phyloP scores from a whole-genome alignment of 2,113 vertebrate species.

The Pithys albifrons region DNA sequence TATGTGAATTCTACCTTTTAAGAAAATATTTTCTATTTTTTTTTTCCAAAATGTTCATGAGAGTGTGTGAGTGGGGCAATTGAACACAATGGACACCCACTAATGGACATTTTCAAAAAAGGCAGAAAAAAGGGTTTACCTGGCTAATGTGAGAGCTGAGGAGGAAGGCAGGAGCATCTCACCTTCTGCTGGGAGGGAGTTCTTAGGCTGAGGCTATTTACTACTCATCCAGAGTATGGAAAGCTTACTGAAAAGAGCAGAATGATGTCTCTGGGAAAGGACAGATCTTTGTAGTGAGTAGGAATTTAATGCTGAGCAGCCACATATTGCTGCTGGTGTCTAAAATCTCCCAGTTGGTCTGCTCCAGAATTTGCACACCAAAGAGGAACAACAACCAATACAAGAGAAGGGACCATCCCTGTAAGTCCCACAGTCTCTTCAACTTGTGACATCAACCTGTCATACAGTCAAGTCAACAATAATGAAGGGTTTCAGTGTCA shows the following conservation, averaged over 20 bases:
- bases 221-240: neutral
- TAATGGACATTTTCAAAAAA: neutral
- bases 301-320: neutral
- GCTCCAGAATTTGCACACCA: neutral
- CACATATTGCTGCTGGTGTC: neutral
- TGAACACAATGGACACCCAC: rapidly evolving
- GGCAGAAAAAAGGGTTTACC: neutral
- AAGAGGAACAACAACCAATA: neutral
- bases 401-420: neutral
- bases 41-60: rapidly evolving
- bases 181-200: neutral
- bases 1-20: neutral
- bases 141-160: neutral
- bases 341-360: neutral
- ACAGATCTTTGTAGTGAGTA: neutral
- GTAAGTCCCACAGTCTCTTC: neutral
- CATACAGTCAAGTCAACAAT: neutral
- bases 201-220: neutral
- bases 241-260: neutral
- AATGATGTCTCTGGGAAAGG: neutral
- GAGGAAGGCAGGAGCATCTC: neutral
- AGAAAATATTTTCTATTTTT: neutral
- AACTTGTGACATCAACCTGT: neutral
- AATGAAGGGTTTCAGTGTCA: neutral
- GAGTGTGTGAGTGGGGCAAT: neutral